phyloP scores from a whole-genome alignment of 2,888 invertebrate species.

The Dryobotodes eremita region DNA sequence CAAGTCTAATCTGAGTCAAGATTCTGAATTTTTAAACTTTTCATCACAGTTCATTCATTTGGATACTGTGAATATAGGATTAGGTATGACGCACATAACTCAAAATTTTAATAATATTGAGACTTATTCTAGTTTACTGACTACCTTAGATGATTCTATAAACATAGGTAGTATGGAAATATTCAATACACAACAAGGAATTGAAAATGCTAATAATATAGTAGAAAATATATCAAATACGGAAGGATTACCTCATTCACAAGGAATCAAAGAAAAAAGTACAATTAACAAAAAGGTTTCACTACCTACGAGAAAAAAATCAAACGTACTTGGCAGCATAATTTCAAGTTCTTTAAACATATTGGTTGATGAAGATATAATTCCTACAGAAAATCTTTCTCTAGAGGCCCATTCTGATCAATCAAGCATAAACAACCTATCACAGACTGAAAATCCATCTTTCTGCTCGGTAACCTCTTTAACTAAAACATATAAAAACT shows the following conservation, averaged over 20 bases:
- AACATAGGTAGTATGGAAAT: conserved; percentile 9
- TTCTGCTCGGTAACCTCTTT: conserved; percentile 76
- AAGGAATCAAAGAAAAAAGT: conserved; percentile 6
- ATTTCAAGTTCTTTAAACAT: conserved; percentile 80
- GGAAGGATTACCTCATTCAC: neutral
- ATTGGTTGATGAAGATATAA: conserved; percentile 72
- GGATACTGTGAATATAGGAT: neutral
- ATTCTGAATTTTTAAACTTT: conserved; percentile 4
- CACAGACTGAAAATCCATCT: conserved; percentile 71
- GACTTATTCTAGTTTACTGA: neutral
- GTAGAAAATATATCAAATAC: neutral
- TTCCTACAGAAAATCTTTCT: conserved; percentile 55
- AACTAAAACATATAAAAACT: conserved; percentile 80
- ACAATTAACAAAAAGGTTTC: conserved; percentile 2
- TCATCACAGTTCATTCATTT: neutral
- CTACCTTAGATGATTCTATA: conserved; percentile 1
- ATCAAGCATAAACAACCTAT: conserved; percentile 62
- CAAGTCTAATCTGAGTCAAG: neutral
- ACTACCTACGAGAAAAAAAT: conserved; percentile 24
- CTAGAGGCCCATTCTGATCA: conserved; percentile 62
- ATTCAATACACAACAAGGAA: neutral
- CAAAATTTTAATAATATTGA: conserved; percentile 8
- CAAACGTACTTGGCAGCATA: conserved; percentile 70
- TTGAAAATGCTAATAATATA: neutral
- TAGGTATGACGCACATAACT: neutral